A percentile compares a stretch with the other conserved stretches of the same genome.
These are phyloP conservation scores for Abscondita cerata DNA, from an alignment of 2,888 invertebrate genomes.

Conservation along the genomic window DNA sequence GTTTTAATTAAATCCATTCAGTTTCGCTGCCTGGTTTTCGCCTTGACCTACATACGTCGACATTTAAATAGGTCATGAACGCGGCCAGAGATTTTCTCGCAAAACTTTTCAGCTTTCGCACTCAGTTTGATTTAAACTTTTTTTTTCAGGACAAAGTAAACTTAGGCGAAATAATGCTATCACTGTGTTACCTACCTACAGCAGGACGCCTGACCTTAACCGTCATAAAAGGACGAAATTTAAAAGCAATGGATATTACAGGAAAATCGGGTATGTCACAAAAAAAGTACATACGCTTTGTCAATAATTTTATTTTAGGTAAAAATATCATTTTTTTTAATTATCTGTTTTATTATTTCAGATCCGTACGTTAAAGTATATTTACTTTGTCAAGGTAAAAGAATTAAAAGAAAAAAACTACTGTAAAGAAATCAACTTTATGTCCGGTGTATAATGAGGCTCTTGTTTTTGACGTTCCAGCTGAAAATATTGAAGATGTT, in stretches of 20 bases:
- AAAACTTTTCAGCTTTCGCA: too few species aligned
- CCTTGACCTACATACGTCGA: not conserved
- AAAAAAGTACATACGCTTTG: not conserved
- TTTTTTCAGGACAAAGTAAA: constrained; percentile 78
- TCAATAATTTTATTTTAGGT: not conserved
- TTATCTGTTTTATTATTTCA: constrained; percentile 53
- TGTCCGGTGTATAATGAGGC: constrained; percentile 94
- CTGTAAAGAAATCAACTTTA: constrained; percentile 85
- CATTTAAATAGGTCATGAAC: constrained; percentile 1
- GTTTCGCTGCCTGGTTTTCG: too few species aligned
- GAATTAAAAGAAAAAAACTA: constrained; percentile 94
- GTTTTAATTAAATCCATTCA: too few species aligned
- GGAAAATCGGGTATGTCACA: constrained; percentile 80
- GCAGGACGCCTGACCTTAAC: constrained; percentile 91
- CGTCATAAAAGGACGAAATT: constrained; percentile 88
- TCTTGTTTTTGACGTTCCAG: constrained; percentile 88
- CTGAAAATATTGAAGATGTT: constrained; percentile 82
- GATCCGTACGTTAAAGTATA: constrained; percentile 96
- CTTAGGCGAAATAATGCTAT: constrained; percentile 90
- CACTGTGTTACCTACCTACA: constrained; percentile 88
- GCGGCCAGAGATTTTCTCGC: not conserved
- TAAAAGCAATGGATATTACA: constrained; percentile 93
- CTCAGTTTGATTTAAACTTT: not conserved
- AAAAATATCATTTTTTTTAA: constrained; percentile 5
- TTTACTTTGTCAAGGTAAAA: constrained; percentile 84